Evolutionary conservation across 2,888 invertebrate species (phyloP).

Genomic region (Bimastos eiseni): DNA sequence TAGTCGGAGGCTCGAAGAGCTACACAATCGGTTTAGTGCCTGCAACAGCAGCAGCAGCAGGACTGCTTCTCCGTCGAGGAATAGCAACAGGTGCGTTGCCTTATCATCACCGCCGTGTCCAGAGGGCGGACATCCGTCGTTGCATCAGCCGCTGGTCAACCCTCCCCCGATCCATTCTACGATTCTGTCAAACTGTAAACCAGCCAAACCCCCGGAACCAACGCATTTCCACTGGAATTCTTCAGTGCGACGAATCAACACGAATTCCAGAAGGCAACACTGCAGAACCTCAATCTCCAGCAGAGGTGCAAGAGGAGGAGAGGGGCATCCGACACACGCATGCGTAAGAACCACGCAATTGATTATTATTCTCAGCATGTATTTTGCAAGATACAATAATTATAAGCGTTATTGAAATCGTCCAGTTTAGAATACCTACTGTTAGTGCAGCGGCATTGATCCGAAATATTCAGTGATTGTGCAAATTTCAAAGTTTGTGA

Average conservation of each 20-base stretch:
- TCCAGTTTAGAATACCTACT: neutral
- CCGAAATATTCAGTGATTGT: no score
- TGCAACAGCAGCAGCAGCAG: neutral
- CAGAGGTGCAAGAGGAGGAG: neutral
- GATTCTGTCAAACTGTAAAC: neutral
- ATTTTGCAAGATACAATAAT: neutral
- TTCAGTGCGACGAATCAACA: slow-evolving; percentile 29
- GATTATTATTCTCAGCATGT: neutral
- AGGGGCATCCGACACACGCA: neutral
- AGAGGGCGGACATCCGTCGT: neutral
- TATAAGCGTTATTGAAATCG: neutral
- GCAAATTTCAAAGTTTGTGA: no score
- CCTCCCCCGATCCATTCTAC: neutral
- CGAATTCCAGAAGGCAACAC: slow-evolving; percentile 13
- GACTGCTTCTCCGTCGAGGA: neutral
- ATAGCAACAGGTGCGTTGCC: neutral
- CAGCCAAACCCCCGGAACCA: slow-evolving; percentile 35
- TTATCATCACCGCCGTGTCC: neutral
- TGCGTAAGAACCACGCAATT: slow-evolving; percentile 4
- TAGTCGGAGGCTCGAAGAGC: slow-evolving; percentile 3
- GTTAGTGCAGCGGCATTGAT: no score
- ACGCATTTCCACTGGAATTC: slow-evolving; percentile 46
- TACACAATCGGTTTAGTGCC: neutral
- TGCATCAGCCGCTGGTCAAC: neutral
- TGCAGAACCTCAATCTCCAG: neutral